These are phyloP conservation scores for Nycticryphes semicollaris DNA, from an alignment of 2,113 vertebrate species.

Conservation along the genomic window DNA sequence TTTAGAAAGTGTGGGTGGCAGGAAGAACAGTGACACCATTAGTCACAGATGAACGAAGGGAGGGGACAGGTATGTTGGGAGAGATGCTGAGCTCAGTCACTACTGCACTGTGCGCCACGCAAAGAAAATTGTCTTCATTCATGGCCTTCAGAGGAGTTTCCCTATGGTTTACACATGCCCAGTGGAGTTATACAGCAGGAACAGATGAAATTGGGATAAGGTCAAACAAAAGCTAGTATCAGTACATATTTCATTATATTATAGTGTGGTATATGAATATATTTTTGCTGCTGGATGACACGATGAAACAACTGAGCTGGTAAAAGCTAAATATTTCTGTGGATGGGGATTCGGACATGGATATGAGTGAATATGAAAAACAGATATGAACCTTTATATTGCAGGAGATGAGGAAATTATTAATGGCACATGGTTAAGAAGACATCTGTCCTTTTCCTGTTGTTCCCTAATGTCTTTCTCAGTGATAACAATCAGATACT, in stretches of 20 bases:
- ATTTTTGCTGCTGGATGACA: neutral
- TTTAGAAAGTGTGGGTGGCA: slow-evolving; percentile 32
- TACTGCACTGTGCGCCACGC: neutral
- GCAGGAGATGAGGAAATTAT: neutral
- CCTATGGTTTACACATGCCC: neutral
- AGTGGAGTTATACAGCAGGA: neutral
- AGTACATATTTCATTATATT: neutral
- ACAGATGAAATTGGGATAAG: neutral
- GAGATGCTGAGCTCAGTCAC: neutral
- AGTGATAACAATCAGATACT: neutral
- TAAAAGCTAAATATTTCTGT: neutral
- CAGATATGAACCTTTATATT: neutral
- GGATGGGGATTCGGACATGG: neutral
- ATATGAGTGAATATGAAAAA: neutral
- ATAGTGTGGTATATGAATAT: neutral
- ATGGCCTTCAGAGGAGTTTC: neutral
- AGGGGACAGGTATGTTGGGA: neutral
- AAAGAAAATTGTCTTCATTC: neutral
- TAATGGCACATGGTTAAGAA: neutral
- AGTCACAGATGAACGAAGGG: neutral
- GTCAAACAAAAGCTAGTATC: neutral
- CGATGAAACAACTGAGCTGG: neutral
- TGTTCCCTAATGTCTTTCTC: neutral
- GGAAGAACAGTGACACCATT: neutral
- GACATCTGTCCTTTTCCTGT: neutral